Evolutionary conservation across 2,797 vertebrate genomes (phyloP).

Genomic region (Heterohyrax brucei): DNA sequence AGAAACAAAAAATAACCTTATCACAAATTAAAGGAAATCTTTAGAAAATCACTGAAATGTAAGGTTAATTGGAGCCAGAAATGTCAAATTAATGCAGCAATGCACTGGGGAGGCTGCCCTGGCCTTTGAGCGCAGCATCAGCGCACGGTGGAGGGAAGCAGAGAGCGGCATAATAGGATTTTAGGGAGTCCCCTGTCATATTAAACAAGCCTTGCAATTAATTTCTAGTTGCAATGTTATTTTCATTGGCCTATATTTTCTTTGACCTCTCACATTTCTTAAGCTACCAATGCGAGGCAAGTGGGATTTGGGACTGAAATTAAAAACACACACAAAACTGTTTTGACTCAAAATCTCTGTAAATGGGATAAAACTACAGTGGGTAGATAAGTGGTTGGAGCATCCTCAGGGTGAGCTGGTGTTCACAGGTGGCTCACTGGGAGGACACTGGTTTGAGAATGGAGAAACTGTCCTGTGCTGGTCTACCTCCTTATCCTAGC

Average conservation of each 20-base stretch:
- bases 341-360: constrained; percentile 79
- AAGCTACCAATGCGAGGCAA: constrained; percentile 87
- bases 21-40: constrained; percentile 89
- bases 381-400: not conserved
- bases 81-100: constrained; percentile 95
- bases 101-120: constrained; percentile 94
- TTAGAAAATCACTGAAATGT: constrained; percentile 93
- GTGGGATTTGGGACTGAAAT: constrained; percentile 88
- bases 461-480: not conserved
- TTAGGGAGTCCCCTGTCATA: constrained; percentile 93
- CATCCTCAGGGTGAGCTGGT: not conserved
- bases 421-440: not conserved
- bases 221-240: constrained; percentile 92
- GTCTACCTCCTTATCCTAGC: not conserved
- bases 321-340: constrained; percentile 52
- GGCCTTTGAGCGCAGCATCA: constrained; percentile 92
- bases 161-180: constrained; percentile 91
- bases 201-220: constrained; percentile 93
- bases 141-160: constrained; percentile 90
- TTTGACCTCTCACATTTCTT: constrained; percentile 91
- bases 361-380: constrained; percentile 17
- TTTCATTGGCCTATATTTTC: constrained; percentile 92
- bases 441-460: not conserved
- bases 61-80: constrained; percentile 96
- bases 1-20: constrained; percentile 90